Percentiles rank a stretch among this genome's conserved stretches.
Evolutionary conservation across 2,797 vertebrate genomes (phyloP).

Genomic region (Sarcophilus harrisii): DNA sequence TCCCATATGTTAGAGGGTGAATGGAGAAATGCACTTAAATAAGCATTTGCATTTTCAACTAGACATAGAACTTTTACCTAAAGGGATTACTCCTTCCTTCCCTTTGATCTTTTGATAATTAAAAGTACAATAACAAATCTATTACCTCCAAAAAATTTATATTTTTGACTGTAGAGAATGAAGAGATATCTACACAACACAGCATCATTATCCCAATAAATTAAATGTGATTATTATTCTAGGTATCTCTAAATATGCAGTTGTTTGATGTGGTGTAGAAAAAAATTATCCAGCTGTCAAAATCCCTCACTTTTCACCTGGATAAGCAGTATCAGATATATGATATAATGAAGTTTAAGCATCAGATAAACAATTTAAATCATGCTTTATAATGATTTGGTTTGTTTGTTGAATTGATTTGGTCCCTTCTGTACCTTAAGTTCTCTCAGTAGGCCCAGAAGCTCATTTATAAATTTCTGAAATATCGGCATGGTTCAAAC

Average conservation of each 20-base stretch:
- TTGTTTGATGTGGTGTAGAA: not conserved
- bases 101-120: not conserved
- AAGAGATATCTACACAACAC: not conserved
- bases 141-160: not conserved
- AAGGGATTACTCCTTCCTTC: not conserved
- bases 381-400: not conserved
- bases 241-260: not conserved
- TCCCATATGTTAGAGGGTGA: not conserved
- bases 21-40: not conserved
- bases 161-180: not conserved
- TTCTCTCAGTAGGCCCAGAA: conserved; percentile 12
- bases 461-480: not conserved
- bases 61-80: not conserved
- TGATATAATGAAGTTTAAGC: not conserved
- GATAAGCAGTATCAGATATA: not conserved
- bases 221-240: not conserved
- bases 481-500: not conserved
- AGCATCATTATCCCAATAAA: not conserved
- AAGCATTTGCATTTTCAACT: not conserved
- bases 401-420: not conserved
- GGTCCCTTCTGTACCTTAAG: not conserved
- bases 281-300: not conserved
- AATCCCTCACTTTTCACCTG: not conserved
- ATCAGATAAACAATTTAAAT: not conserved
- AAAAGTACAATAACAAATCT: not conserved